Conservation (phyloP, 2,888 invertebrate species). For the Parthenolecanium corni region DNA sequence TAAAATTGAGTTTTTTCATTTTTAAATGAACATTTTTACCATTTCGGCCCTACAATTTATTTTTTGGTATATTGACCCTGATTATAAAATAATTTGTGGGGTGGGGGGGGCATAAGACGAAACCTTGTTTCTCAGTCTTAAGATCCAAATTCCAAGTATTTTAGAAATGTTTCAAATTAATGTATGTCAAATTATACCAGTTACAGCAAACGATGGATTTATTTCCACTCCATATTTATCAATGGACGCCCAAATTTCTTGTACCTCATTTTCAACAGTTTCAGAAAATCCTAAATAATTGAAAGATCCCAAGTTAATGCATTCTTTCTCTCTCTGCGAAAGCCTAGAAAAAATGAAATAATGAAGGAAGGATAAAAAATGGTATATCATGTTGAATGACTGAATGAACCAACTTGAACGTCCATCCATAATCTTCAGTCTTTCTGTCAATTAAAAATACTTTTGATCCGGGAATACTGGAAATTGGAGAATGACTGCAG, state of each 20-base stretch:
- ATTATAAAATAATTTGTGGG: too few relatives aligned
- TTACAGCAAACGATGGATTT: constrained; percentile 42
- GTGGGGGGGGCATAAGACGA: too few relatives aligned
- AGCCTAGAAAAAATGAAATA: constrained; percentile 33
- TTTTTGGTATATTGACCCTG: too few relatives aligned
- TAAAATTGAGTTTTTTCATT: too few relatives aligned
- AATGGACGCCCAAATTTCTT: constrained; percentile 40
- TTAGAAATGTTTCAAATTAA: too few relatives aligned
- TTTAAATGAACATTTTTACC: too few relatives aligned
- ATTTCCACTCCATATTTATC: constrained; percentile 41
- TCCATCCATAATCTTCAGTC: constrained; percentile 83
- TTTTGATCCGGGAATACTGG: constrained; percentile 81
- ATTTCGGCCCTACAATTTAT: too few relatives aligned
- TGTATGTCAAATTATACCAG: constrained; percentile 39
- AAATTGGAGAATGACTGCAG: constrained; percentile 90
- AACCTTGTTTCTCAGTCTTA: too few relatives aligned
- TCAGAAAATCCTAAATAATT: constrained; percentile 52
- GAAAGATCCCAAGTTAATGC: constrained; percentile 49
- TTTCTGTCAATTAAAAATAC: constrained; percentile 74
- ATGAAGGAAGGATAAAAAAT: background rate
- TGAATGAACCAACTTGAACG: constrained; percentile 55
- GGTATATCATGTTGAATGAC: background rate
- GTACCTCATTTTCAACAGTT: constrained; percentile 43
- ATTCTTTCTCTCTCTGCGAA: constrained; percentile 40
- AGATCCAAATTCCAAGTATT: too few relatives aligned